Evolutionary conservation across 2,113 vertebrate species (phyloP).

Genomic region (Desmodus rotundus): DNA sequence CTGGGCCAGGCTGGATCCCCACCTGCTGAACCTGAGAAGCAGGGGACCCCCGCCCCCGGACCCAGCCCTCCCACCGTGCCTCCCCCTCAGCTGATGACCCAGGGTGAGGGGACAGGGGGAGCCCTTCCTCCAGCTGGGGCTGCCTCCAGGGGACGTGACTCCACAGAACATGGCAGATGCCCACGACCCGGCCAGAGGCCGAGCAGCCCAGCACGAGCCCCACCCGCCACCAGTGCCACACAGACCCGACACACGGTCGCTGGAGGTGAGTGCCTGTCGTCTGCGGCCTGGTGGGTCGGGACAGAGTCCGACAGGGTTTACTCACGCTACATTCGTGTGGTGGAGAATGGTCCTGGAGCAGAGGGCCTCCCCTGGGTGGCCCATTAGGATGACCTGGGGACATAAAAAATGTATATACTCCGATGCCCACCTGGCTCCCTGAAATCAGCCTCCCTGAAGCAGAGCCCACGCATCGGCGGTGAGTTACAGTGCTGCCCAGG

Average conservation of each 20-base stretch:
- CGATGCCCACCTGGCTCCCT: background rate
- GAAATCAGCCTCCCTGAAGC: too few relatives aligned
- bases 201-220: background rate
- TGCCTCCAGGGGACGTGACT: background rate
- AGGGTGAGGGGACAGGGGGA: background rate
- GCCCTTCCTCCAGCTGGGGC: background rate
- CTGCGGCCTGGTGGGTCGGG: background rate
- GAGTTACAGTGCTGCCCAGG: background rate
- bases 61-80: too few relatives aligned
- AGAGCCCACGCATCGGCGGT: rapidly evolving
- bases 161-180: rapidly evolving
- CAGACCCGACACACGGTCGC: too few relatives aligned
- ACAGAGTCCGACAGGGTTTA: too few relatives aligned
- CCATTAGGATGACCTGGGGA: background rate
- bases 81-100: rapidly evolving
- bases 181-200: background rate
- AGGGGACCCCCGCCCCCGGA: background rate
- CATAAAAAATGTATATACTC: too few relatives aligned
- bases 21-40: background rate
- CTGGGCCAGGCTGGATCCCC: background rate
- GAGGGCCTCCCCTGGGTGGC: background rate
- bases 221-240: rapidly evolving
- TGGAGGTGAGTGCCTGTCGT: rapidly evolving
- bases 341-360: background rate
- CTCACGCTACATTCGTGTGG: background rate